A percentile compares a stretch with the other conserved stretches of the same genome.
Evolutionary conservation across 2,888 invertebrate species (phyloP).

Genomic region (Chalcis sispes): DNA sequence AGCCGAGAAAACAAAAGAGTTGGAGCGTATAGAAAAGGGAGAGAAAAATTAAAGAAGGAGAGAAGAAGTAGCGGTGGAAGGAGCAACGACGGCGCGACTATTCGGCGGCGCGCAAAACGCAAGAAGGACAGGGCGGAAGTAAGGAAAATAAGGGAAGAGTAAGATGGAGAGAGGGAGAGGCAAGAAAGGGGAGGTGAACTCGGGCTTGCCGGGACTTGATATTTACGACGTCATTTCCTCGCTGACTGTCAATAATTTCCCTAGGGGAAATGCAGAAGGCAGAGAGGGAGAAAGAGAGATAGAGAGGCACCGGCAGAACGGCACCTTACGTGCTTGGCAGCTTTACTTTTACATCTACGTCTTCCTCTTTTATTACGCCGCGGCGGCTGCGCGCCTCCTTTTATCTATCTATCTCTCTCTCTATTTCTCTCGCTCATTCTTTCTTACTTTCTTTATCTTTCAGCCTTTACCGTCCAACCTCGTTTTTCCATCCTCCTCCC

Average conservation of each 20-base stretch:
- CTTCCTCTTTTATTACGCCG: conserved; percentile 52
- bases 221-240: conserved; percentile 75
- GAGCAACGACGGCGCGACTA: not conserved
- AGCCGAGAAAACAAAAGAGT: conserved; percentile 63
- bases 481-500: conserved; percentile 29
- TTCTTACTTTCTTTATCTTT: conserved; percentile 24
- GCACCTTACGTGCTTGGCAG: conserved; percentile 61
- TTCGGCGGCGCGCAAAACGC: conserved; percentile 31
- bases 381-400: conserved; percentile 47
- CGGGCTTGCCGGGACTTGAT: conserved; percentile 68
- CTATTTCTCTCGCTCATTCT: not conserved
- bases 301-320: conserved; percentile 46
- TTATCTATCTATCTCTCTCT: not conserved
- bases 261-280: conserved; percentile 71
- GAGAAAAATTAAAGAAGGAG: not conserved
- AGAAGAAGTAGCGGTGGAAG: conserved; percentile 13
- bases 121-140: conserved; percentile 48
- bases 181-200: conserved; percentile 57
- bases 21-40: conserved; percentile 6
- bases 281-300: conserved; percentile 37
- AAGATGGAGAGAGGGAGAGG: conserved; percentile 54
- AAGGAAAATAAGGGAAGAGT: conserved; percentile 42
- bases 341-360: conserved; percentile 59
- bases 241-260: conserved; percentile 76
- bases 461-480: conserved; percentile 50